phyloP scores from a whole-genome alignment of 2,888 invertebrate species.

The Limnephilus marmoratus region DNA sequence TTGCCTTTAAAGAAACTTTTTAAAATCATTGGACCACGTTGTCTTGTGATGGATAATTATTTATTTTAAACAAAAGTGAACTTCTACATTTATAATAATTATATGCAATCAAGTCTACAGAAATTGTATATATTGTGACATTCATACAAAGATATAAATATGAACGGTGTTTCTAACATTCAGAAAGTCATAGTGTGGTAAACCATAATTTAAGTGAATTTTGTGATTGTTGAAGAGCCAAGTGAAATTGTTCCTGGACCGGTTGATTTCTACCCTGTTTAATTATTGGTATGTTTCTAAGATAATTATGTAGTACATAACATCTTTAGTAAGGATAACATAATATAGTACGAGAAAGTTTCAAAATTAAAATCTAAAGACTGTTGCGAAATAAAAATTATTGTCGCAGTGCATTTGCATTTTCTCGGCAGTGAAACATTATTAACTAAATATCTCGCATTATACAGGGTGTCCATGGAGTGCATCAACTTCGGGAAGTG shows the following conservation, averaged over 20 bases:
- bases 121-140: background rate
- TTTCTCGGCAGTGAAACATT: constrained; percentile 34
- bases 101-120: background rate
- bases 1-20: constrained; percentile 7
- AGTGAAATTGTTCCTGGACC: constrained; percentile 45
- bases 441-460: background rate
- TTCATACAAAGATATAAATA: background rate
- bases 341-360: background rate
- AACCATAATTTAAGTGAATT: constrained; percentile 21
- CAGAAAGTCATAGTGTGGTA: background rate
- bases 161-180: background rate
- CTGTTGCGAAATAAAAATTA: background rate
- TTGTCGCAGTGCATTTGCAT: constrained; percentile 46
- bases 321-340: background rate
- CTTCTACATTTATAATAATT: background rate
- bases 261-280: background rate
- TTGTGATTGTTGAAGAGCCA: constrained; percentile 40
- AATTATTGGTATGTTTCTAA: constrained; percentile 9
- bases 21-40: background rate
- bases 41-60: background rate
- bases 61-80: background rate
- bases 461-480: background rate
- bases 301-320: background rate
- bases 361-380: constrained; percentile 14
- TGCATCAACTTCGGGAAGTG: too few species aligned